Conservation (phyloP, 2,888 invertebrate species). For the Chaetoderma sp. region DNA sequence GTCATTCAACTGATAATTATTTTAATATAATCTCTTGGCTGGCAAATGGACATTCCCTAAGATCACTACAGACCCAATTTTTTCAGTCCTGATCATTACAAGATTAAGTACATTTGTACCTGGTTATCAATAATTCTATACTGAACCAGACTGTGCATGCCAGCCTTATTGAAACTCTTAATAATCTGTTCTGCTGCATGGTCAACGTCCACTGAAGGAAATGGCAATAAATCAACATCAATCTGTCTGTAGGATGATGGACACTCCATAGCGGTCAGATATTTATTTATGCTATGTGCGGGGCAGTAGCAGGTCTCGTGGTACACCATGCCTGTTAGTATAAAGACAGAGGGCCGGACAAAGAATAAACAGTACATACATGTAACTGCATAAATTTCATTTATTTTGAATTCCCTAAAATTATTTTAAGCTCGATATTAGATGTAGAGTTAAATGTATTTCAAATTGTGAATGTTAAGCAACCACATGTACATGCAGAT, state of each 20-base stretch:
- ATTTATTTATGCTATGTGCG: slow-evolving; percentile 74
- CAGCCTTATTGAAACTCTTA: slow-evolving; percentile 81
- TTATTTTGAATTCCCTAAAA: too few species aligned
- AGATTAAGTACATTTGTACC: slow-evolving; percentile 60
- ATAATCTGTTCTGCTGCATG: slow-evolving; percentile 76
- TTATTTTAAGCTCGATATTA: too few species aligned
- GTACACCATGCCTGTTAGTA: slow-evolving; percentile 77
- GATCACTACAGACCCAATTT: too few species aligned
- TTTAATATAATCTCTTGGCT: too few species aligned
- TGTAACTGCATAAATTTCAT: too few species aligned
- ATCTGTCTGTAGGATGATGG: slow-evolving; percentile 77
- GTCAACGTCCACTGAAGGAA: slow-evolving; percentile 79
- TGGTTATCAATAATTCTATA: slow-evolving; percentile 87
- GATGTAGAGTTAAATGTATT: too few species aligned
- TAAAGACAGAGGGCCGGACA: slow-evolving; percentile 3
- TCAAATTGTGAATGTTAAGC: too few species aligned
- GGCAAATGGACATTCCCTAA: too few species aligned
- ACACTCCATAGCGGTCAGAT: slow-evolving; percentile 78
- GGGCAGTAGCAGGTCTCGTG: slow-evolving; percentile 91
- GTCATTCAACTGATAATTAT: too few species aligned
- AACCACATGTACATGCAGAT: too few species aligned
- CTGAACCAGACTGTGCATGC: slow-evolving; percentile 88
- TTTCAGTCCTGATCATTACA: neutral
- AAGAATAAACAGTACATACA: neutral
- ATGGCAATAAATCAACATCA: slow-evolving; percentile 78